Evolutionary conservation across 2,113 vertebrate species (phyloP).

Genomic region (Phylloscopus trochilus): DNA sequence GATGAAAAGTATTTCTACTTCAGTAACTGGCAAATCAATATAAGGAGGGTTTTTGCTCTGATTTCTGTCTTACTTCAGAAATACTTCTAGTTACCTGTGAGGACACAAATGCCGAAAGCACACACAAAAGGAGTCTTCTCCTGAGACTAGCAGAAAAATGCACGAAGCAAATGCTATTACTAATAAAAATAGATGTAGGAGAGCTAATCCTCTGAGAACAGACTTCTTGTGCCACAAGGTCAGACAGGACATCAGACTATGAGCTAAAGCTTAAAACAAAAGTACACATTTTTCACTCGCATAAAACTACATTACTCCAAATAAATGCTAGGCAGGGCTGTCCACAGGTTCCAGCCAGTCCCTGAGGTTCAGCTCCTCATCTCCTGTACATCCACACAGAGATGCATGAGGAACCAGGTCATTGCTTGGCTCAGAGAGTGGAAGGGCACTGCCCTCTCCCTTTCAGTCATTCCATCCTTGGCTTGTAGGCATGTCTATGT

Average conservation of each 20-base stretch:
- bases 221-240: not conserved
- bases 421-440: not conserved
- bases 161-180: not conserved
- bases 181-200: not conserved
- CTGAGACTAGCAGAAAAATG: not conserved
- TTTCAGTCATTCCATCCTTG: not conserved
- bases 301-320: not conserved
- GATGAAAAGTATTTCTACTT: not conserved
- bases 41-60: not conserved
- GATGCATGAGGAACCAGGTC: not conserved
- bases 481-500: accelerated
- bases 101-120: not conserved
- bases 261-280: not conserved
- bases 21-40: not conserved
- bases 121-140: not conserved
- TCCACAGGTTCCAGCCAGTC: not conserved
- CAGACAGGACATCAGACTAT: not conserved
- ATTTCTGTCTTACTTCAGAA: not conserved
- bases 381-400: not conserved
- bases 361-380: not conserved
- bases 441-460: not conserved
- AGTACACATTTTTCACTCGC: not conserved
- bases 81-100: not conserved
- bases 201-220: not conserved
- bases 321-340: not conserved